A percentile compares a stretch with the other conserved stretches of the same genome.
Conservation (phyloP, 1,140 invertebrate species). For the Ruditapes philippinarum region DNA sequence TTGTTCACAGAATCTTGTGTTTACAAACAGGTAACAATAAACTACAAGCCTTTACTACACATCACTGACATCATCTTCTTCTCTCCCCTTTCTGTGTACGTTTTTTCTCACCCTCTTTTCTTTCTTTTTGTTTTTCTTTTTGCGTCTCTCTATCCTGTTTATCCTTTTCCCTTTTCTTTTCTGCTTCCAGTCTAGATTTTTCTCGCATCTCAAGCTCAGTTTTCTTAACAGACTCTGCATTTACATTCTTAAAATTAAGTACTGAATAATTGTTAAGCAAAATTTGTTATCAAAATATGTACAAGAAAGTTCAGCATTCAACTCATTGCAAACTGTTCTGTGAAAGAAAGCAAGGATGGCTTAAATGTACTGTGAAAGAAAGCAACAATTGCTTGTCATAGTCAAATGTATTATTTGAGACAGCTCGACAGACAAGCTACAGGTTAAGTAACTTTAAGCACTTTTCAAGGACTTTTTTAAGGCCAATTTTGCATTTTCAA, state of each 20-base stretch:
- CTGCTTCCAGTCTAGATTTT: constrained; percentile 61
- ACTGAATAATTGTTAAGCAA: constrained; percentile 52
- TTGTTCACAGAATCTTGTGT: too few relatives aligned
- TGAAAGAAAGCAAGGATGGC: too few relatives aligned
- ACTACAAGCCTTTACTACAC: neutral
- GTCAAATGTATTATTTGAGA: too few relatives aligned
- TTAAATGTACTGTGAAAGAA: too few relatives aligned
- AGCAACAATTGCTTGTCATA: too few relatives aligned
- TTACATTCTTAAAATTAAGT: constrained; percentile 56
- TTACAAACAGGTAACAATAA: too few relatives aligned
- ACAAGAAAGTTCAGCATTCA: neutral
- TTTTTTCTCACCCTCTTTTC: constrained; percentile 72
- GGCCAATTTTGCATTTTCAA: too few relatives aligned
- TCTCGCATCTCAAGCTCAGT: constrained; percentile 58
- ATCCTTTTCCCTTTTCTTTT: constrained; percentile 71
- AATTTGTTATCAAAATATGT: neutral
- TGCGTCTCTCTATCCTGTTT: constrained; percentile 69
- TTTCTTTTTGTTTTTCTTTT: constrained; percentile 68
- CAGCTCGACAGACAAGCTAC: too few relatives aligned
- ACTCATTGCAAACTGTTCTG: too few relatives aligned
- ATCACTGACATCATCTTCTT: constrained; percentile 51
- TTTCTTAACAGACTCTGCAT: constrained; percentile 56
- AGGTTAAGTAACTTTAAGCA: too few relatives aligned
- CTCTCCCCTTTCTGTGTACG: constrained; percentile 73
- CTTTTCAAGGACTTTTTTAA: too few relatives aligned